These are phyloP conservation scores for Diorhabda sublineata DNA, from an alignment of 1,140 invertebrate genomes.

Conservation along the genomic window DNA sequence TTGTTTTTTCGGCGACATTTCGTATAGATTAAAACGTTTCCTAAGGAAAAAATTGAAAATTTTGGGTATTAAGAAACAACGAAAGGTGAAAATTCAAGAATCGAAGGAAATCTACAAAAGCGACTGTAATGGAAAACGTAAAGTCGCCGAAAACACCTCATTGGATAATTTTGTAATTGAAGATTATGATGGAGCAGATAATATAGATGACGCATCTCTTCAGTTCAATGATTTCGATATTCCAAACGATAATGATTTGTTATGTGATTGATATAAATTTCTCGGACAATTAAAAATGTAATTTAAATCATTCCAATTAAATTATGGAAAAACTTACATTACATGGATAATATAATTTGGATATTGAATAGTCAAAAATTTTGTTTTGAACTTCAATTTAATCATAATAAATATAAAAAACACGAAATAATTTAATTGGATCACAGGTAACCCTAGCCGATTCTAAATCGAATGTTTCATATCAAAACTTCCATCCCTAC, in stretches of 20 bases:
- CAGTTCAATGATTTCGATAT: background rate
- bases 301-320: background rate
- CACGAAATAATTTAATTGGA: background rate
- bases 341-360: no score
- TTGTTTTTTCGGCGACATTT: slow-evolving; percentile 14
- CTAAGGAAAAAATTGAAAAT: slow-evolving; percentile 1
- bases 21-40: slow-evolving; percentile 7
- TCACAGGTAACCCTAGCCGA: background rate
- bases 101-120: background rate
- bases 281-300: background rate
- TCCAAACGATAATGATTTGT: background rate
- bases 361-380: background rate
- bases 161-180: background rate
- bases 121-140: background rate
- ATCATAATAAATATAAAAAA: background rate
- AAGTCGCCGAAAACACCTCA: background rate
- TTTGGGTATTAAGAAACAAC: slow-evolving; percentile 7
- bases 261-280: background rate
- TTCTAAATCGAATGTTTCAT: no score
- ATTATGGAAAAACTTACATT: no score
- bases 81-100: slow-evolving; percentile 8
- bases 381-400: no score
- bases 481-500: no score
- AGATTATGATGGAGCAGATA: background rate
- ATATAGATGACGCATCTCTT: background rate